Evolutionary conservation across 2,113 vertebrate species (phyloP).

Genomic region (Scolopax mira): DNA sequence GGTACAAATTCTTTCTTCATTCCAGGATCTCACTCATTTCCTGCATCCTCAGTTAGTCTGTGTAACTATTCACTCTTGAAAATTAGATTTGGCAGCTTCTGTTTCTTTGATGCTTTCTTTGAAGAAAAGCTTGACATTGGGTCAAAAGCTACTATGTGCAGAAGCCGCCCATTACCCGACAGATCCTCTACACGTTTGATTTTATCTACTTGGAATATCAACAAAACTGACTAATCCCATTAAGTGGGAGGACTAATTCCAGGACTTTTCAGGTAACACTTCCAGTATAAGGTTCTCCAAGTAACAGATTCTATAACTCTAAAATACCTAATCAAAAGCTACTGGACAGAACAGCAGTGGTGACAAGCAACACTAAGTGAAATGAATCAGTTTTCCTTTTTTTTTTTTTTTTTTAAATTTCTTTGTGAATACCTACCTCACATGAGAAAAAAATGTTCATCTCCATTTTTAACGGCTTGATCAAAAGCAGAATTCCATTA

Average conservation of each 20-base stretch:
- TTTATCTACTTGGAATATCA: neutral
- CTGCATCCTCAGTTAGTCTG: neutral
- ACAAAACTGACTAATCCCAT: neutral
- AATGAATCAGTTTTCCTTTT: neutral
- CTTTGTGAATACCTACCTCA: constrained; percentile 9
- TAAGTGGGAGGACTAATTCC: neutral
- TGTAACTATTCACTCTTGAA: neutral
- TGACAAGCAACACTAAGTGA: neutral
- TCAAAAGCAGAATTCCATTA: constrained; percentile 19
- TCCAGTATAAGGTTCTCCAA: neutral
- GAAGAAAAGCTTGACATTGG: neutral
- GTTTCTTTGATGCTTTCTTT: neutral
- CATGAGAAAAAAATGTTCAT: constrained; percentile 31
- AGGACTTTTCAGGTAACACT: neutral
- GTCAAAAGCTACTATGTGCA: neutral
- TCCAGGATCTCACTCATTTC: neutral
- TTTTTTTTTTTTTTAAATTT: neutral
- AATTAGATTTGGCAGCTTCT: neutral
- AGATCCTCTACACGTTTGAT: neutral
- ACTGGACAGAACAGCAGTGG: neutral
- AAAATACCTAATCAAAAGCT: neutral
- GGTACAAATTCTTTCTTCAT: neutral
- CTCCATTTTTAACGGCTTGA: constrained; percentile 52
- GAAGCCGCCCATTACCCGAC: neutral
- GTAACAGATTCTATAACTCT: neutral